Evolutionary conservation across 2,888 invertebrate genomes (phyloP), one percentile per base, ranked within the genome.

Genomic region (Tinea semifulvella): DNA sequence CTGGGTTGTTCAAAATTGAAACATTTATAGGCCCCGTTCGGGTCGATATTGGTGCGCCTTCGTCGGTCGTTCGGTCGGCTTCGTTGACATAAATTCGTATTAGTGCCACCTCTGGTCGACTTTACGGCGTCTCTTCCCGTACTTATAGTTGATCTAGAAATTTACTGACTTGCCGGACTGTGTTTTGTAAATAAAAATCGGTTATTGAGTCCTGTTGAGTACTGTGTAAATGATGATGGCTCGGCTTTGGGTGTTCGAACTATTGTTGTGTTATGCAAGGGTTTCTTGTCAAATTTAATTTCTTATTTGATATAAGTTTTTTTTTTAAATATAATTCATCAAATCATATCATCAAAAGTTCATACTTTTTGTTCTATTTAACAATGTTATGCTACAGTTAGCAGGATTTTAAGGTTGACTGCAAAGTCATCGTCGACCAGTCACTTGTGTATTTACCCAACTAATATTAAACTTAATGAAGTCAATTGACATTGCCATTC

Each of bases 31-130:
- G 66, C 58, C 64, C 60, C 58, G 56, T 57, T 54, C 53, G 68
- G 68, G 68, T 74, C 76, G 71, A 73, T 72, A 71, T 61, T 59
- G 63, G 55, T 27, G 58, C 58, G 57, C 59, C 57, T 57, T 52
- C 53, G 58, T 6, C 42, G 26, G 27, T 26, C 26, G 42, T 17
- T 40, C 22, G 40, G 40, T 40, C 57, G 55, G 64, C 73, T 72
- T 70, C 71, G 63, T 70, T 63, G 76, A 76, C 75, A 74, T 79
- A 77, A 79, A 80, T 77, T 70, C 68, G 74, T 64, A 79, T 80
- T 77, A 79, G 68, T 73, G 79, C 74, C 77, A 73, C 68, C 74
- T 74, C 68, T 68, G 70, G 73, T 71, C 77, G 74, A 71, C 72
- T 79, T 77, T 77, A 75, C 76, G 74, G 67, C 64, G 68, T 65